Evolutionary conservation across 2,113 vertebrate species (phyloP), one percentile per base, ranked within the genome.

Genomic region (Python bivittatus): DNA sequence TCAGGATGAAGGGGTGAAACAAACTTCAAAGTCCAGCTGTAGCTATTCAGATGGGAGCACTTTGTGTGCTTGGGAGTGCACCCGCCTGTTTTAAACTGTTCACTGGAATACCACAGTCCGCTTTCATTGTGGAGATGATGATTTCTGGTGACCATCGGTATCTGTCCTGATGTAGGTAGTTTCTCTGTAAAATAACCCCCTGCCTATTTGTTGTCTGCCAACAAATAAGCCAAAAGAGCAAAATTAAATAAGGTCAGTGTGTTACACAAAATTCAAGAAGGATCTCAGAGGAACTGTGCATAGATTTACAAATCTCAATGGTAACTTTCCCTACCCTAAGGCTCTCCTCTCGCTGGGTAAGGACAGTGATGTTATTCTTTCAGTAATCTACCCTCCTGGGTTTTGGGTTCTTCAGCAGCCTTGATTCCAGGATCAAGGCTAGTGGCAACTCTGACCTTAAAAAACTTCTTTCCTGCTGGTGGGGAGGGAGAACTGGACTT

Each of bases 11-110:
- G 22, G 57, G 12, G 89, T 38, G 25, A 68, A 92, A 38, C 83
- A 92, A 27, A 53, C 83, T 92, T 95, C 27, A 93, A 93, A 96
- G 89, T 53, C 91, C 53, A 20, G 33, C 93, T 93, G 29, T 48
- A 10, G 8, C n/a, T 44, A 33, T 93, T 91, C 68, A 86, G 72
- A 42, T 25, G 57, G 57, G 17, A 38, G 68, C 33, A 1, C 17
- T 57, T 60, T 90, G 68, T 44, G 12, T 38, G 13, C 84, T 38
- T 92, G 48, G 48, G 48, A 6, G 48, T 48, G 48, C 7, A 92
- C 6, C 68, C 2, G 33, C 20, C 33, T 13, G 56, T 84, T 44
- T 58, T 86, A 94, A 56, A 89, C 53, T 15, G 58, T 90, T 91
- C 92, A 57, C 54, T 88, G 87, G 90, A 95, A 90, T 17, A 0